Conservation (phyloP, 2,797 vertebrate genomes). For the Molothrus ater region DNA sequence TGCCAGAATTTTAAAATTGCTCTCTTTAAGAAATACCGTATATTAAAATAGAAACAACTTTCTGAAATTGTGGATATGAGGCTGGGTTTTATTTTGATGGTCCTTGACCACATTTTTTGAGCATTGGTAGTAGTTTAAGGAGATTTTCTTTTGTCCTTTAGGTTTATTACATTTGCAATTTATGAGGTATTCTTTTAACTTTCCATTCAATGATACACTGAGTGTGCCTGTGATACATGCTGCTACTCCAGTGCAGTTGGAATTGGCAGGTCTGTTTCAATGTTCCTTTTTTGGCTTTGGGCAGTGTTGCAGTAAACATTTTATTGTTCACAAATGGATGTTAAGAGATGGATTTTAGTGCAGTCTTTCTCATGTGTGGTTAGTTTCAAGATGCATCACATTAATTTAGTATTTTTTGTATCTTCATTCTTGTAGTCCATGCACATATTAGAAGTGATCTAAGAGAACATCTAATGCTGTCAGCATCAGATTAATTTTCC, state of each 20-base stretch:
- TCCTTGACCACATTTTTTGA: neutral
- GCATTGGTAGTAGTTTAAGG: neutral
- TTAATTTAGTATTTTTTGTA: neutral
- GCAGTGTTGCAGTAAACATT: neutral
- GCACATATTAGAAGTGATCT: neutral
- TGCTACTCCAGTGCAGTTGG: neutral
- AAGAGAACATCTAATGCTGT: neutral
- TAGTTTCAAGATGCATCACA: neutral
- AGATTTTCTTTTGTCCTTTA: neutral
- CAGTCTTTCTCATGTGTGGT: neutral
- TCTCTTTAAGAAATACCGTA: neutral
- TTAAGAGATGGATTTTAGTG: neutral
- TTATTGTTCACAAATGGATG: neutral
- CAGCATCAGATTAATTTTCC: neutral
- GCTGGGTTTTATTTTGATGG: neutral
- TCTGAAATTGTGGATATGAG: neutral
- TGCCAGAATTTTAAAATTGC: neutral
- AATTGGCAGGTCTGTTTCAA: neutral
- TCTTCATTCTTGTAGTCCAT: neutral
- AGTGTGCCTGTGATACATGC: neutral
- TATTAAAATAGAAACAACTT: neutral
- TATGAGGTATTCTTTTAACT: neutral
- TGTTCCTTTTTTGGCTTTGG: neutral
- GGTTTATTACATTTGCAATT: neutral
- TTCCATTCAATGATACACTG: neutral